Evolutionary conservation across 2,888 invertebrate species (phyloP), one percentile per base, ranked within the genome.

Genomic region (Tuta absoluta): DNA sequence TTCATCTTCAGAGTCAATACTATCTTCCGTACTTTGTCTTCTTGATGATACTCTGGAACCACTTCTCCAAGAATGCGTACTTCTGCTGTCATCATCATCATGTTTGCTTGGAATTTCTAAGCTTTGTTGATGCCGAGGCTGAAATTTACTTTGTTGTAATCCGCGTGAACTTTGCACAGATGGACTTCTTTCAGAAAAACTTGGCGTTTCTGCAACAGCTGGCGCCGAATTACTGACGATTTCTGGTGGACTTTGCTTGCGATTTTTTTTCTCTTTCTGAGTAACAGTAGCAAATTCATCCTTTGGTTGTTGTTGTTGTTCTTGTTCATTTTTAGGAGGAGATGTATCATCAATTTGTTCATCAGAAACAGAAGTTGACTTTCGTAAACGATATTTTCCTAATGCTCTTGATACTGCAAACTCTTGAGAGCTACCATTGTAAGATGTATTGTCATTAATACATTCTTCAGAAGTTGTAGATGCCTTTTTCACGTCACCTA

Each of bases 1-100:
- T 82, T 98, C 97, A 78, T 98, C 98, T 86, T 98, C 98, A 28
- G 96, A 97, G 81, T 98, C 98, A 65, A 98, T 97, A 75, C 97
- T 97, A 74, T 97, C 97, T 87, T 98, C 98, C 0, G 97, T 97
- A 77, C 97, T 97, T 86, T 98, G 97, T 62, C 97, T 93, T 71
- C 97, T 92, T 0, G 97, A 97, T 1, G 97, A 97, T 0, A 96
- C 95, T 72, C 96, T 91, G 0, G 97, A 97, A 0, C 96, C 95
- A 75, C 97, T 97, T 72, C 97, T 93, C 93, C 96, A 96, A 0
- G 97, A 97, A 87, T 97, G 96, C 2, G 96, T 97, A 80, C 97
- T 97, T 72, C 95, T 93, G 73, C 95, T 96, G 75, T 97, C 97
- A 67, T 97, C 97, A 70, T 97, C 96, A 66, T 95, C 95, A 63